Evolutionary conservation across 2,888 invertebrate species (phyloP), one percentile per base, ranked within the genome.

Genomic region (Buathra laborator): DNA sequence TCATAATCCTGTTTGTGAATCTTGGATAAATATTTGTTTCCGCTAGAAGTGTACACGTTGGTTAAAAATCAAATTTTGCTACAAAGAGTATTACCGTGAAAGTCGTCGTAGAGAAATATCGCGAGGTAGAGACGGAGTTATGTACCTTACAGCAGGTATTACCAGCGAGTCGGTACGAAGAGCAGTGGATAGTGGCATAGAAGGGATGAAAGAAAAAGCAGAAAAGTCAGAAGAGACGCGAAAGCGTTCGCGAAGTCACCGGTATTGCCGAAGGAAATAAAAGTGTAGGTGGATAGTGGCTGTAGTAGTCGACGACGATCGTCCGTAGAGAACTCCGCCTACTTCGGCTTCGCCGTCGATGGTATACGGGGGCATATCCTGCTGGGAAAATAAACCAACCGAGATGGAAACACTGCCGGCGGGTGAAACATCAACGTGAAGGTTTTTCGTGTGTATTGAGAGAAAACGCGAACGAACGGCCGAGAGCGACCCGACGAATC

Each of bases 341-440:
- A 24, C 19, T 56, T 24, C 66, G 53, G 19, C 53, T 66, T 14
- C 53, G 12, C 32, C 51, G 48, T 29, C 64, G 77, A 51, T 59
- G 10, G 59, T 79, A 62, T 79, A 62, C 51, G 76, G 59, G 46
- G 51, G 66, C 76, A 67, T 71, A 80, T 84, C 84, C 80, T 62
- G 84, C 67, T 84, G 80, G 44, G 46, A 84, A 84, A 84, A 81
- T 84, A 84, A 84, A 84, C 80, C 80, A 81, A 59, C 76, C 72
- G 29, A n/a, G 62, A 51, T 48, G 48, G 72, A 81, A 72, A 84
- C 75, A 83, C 75, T 71, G 66, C 64, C 66, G 66, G 83, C 37
- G 56, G 56, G 46, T 43, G 72, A 81, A 72, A 81, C 84, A 81
- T 84, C 84, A 81, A 72, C 76, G 80, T 68, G 74, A 56, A 14